Evolutionary conservation across 2,797 vertebrate genomes (phyloP).

Genomic region (Hylomyscus alleni): DNA sequence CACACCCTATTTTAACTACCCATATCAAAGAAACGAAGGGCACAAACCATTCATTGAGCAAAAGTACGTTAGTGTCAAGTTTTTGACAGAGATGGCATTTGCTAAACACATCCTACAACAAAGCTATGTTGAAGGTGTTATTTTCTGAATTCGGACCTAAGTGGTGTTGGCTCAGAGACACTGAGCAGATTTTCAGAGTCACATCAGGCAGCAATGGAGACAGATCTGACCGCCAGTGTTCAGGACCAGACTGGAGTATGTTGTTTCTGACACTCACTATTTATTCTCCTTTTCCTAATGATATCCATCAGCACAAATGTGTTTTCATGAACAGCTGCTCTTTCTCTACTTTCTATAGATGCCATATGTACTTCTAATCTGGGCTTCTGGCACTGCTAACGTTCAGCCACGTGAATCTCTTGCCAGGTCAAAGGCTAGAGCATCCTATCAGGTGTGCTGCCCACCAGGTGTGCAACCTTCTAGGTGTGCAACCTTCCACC

Average conservation of each 20-base stretch:
- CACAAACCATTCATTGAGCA: neutral
- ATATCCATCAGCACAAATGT: neutral
- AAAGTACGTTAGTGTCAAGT: neutral
- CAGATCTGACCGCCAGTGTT: neutral
- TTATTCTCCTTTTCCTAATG: neutral
- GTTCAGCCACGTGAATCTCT: neutral
- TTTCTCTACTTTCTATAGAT: neutral
- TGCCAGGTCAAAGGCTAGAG: neutral
- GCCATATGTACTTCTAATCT: neutral
- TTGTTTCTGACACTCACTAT: neutral
- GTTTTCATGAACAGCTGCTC: neutral
- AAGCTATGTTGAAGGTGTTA: neutral
- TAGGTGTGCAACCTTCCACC: neutral
- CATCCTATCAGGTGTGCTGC: neutral
- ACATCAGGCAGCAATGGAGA: neutral
- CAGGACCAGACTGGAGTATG: neutral
- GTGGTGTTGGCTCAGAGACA: neutral
- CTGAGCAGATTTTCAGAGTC: neutral
- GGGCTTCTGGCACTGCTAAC: neutral
- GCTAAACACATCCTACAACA: neutral
- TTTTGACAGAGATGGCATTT: slow-evolving; percentile 5
- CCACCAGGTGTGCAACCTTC: neutral
- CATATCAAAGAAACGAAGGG: neutral
- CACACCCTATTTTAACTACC: neutral
- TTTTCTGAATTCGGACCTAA: neutral